phyloP scores from a whole-genome alignment of 2,113 vertebrate genomes.

The Phrynosoma platyrhinos region DNA sequence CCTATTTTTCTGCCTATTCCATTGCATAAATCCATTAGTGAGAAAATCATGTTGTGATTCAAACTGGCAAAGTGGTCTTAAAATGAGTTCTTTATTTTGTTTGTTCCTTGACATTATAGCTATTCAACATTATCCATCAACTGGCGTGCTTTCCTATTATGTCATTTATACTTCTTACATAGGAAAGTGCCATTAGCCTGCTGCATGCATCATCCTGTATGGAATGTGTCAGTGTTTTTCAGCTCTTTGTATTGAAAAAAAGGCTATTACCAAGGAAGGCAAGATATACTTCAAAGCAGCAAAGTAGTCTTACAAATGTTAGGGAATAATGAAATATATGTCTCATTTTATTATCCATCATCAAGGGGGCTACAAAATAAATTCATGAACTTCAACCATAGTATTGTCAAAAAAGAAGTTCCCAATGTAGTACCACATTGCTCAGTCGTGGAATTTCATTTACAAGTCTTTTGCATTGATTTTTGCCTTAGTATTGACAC shows the following conservation, averaged over 20 bases:
- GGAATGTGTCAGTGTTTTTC: rapidly evolving
- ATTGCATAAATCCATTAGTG: neutral
- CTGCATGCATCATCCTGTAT: neutral
- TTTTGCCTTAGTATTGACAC: neutral
- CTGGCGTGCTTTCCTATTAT: neutral
- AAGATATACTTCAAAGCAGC: neutral
- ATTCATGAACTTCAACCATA: neutral
- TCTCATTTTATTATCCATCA: neutral
- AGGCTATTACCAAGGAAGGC: slow-evolving; percentile 1
- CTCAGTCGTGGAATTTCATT: neutral
- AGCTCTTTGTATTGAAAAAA: neutral
- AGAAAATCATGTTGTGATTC: neutral
- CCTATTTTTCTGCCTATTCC: neutral
- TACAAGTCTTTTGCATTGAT: neutral
- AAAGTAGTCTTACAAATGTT: neutral
- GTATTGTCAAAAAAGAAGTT: neutral
- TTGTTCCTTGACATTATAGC: neutral
- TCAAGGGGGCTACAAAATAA: neutral
- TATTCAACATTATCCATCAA: slow-evolving; percentile 5
- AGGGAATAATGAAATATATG: neutral
- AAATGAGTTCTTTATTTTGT: neutral
- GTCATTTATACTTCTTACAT: neutral
- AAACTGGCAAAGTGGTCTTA: neutral
- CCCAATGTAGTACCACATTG: neutral
- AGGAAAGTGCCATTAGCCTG: neutral